Conservation (phyloP, 1,140 invertebrate species). For the Eumeta japonica region DNA sequence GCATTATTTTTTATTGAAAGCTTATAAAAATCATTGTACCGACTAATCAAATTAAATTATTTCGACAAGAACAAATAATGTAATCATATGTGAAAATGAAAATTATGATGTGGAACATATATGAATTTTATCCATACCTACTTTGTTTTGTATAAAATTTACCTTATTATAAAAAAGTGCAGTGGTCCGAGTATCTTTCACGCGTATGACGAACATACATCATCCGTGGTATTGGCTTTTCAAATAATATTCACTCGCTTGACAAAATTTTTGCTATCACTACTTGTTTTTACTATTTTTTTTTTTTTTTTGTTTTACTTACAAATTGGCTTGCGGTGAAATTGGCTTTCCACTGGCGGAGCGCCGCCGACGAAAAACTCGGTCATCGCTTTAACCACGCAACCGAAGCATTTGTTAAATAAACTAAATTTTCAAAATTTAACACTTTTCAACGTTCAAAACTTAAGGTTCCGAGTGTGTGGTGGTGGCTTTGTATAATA, state of each 20-base stretch:
- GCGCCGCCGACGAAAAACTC: background rate
- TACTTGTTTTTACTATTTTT: conserved; percentile 37
- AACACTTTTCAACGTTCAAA: conserved; percentile 31
- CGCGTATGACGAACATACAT: too few species aligned
- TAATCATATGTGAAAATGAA: too few species aligned
- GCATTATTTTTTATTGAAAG: too few species aligned
- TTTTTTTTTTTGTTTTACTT: conserved; percentile 46
- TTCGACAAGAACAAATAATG: too few species aligned
- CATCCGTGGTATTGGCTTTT: conserved; percentile 57
- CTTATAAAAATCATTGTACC: too few species aligned
- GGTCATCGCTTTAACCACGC: background rate
- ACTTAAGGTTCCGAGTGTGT: conserved; percentile 57
- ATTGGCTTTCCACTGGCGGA: conserved; percentile 38
- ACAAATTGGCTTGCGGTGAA: conserved; percentile 50
- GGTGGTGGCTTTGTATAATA: conserved; percentile 50
- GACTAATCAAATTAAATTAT: too few species aligned
- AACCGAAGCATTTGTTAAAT: background rate
- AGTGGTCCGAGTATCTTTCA: conserved; percentile 23
- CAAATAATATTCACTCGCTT: conserved; percentile 54
- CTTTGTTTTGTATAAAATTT: too few species aligned
- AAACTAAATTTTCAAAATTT: conserved; percentile 55
- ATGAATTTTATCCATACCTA: too few species aligned
- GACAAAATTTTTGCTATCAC: conserved; percentile 50
- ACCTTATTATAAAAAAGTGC: too few species aligned
- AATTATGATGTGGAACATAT: too few species aligned